phyloP scores from a whole-genome alignment of 2,888 invertebrate genomes.

The Rhamnusium bicolor region DNA sequence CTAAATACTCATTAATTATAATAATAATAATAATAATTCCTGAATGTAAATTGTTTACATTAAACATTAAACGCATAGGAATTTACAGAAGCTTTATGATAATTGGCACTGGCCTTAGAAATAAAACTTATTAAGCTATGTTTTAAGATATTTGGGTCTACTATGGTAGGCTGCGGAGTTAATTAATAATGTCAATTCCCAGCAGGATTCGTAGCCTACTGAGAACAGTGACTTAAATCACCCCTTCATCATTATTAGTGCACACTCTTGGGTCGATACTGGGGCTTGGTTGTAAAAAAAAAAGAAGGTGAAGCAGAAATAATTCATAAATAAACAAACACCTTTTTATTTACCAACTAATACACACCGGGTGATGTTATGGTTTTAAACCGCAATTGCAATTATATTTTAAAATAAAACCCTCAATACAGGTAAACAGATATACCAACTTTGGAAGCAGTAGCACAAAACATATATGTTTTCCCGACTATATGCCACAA shows the following conservation, averaged over 20 bases:
- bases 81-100: constrained; percentile 13
- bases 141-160: neutral
- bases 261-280: neutral
- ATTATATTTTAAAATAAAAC: no score
- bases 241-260: neutral
- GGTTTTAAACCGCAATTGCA: no score
- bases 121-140: neutral
- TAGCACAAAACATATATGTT: no score
- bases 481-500: no score
- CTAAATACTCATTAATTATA: neutral
- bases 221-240: neutral
- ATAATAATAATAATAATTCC: no score
- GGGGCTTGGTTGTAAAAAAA: neutral
- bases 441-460: no score
- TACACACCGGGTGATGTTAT: no score
- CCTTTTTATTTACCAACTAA: no score
- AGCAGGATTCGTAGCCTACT: neutral
- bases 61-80: neutral
- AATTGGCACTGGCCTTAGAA: neutral
- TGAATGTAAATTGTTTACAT: constrained; percentile 2
- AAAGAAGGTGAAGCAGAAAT: no score
- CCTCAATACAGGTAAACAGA: no score
- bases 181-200: neutral
- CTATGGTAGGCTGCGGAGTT: neutral
- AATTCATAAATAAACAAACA: no score